A percentile compares a stretch with the other conserved stretches of the same genome.
These are phyloP conservation scores for Drosophila tani DNA, from an alignment of 1,140 invertebrate genomes.

Conservation along the genomic window DNA sequence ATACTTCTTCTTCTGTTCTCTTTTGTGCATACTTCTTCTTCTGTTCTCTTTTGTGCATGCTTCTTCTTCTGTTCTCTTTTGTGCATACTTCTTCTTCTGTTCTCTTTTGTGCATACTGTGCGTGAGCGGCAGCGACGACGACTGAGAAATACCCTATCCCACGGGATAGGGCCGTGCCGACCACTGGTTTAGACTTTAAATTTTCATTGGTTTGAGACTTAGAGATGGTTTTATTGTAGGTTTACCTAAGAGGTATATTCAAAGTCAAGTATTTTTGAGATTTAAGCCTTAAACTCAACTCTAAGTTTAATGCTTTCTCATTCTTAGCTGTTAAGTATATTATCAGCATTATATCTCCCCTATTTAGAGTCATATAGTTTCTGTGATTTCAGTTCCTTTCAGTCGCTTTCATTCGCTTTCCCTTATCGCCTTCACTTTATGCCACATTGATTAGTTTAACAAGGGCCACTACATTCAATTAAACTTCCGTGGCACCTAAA, in stretches of 20 bases:
- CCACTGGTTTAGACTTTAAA: not conserved
- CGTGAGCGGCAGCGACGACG: too few relatives aligned
- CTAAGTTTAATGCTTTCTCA: not conserved
- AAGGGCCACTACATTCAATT: slow-evolving; percentile 9
- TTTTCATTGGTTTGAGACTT: not conserved
- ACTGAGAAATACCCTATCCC: too few relatives aligned
- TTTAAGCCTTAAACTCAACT: too few relatives aligned
- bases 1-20: too few relatives aligned
- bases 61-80: too few relatives aligned
- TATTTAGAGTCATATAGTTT: not conserved
- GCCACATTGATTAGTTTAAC: not conserved
- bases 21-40: too few relatives aligned
- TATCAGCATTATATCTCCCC: not conserved
- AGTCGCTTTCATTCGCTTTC: not conserved
- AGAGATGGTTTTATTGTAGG: not conserved
- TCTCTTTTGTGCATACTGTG: too few relatives aligned
- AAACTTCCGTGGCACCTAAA: not conserved
- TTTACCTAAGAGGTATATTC: not conserved
- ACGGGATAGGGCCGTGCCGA: too few relatives aligned
- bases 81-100: too few relatives aligned
- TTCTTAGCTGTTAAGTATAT: not conserved
- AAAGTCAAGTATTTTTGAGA: too few relatives aligned
- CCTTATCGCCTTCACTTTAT: not conserved
- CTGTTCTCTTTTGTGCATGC: too few relatives aligned
- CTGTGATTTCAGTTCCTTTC: not conserved